A percentile compares a stretch with the other conserved stretches of the same genome.
Conservation (phyloP, 2,888 invertebrate species). For the Tipula confusa region DNA sequence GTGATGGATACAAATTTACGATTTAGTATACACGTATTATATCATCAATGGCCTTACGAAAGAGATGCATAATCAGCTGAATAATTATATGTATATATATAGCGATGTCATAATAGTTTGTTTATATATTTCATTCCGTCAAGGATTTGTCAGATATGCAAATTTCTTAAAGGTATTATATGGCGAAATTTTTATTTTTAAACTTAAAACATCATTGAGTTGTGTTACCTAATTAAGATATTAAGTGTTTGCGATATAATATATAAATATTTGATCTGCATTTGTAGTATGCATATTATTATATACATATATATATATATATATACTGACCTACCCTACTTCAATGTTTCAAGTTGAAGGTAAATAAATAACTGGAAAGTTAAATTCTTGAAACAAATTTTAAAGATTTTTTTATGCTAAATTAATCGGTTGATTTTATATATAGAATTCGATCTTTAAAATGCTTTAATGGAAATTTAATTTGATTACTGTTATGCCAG, state of each 20-base stretch:
- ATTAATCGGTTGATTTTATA: background rate
- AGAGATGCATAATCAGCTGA: conserved; percentile 20
- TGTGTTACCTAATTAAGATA: background rate
- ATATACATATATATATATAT: background rate
- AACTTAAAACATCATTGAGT: background rate
- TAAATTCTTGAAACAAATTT: background rate
- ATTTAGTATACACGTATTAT: background rate
- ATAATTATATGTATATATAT: background rate
- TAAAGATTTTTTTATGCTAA: background rate
- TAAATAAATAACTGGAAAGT: background rate
- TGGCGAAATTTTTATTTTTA: background rate
- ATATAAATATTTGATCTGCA: background rate
- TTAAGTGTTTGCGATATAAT: background rate
- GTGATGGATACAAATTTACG: background rate
- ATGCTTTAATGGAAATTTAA: background rate
- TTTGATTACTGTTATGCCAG: background rate
- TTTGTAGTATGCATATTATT: too few relatives aligned
- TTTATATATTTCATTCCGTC: background rate
- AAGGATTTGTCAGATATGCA: conserved; percentile 20
- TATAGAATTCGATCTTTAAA: background rate
- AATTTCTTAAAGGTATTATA: background rate
- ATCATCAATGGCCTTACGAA: background rate
- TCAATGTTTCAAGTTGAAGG: background rate
- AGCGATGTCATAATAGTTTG: background rate
- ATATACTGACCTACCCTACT: background rate